phyloP scores from a whole-genome alignment of 1,140 invertebrate genomes.

The Conus betulinus region DNA sequence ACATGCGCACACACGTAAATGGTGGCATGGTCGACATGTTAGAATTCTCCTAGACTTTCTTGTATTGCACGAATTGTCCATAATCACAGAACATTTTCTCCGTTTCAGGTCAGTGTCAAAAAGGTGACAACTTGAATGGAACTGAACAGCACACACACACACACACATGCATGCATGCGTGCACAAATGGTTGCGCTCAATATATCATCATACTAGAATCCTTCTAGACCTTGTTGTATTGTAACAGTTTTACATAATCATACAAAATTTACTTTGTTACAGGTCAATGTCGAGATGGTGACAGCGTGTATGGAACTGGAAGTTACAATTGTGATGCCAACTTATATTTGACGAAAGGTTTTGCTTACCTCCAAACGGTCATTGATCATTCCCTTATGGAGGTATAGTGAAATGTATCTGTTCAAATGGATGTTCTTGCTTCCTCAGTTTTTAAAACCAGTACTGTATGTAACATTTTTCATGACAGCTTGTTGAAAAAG shows the following conservation, averaged over 20 bases:
- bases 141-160: neutral
- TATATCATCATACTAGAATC: no score
- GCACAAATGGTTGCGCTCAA: no score
- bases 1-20: neutral
- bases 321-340: constrained; percentile 57
- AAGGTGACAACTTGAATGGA: no score
- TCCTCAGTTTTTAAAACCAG: neutral
- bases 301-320: constrained; percentile 24
- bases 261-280: neutral
- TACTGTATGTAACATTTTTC: no score
- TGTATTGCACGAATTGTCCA: no score
- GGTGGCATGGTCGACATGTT: no score
- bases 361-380: constrained; percentile 60
- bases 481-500: no score
- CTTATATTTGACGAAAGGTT: constrained; percentile 62
- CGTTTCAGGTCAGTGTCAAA: no score
- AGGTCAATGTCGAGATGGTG: constrained; percentile 40
- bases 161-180: neutral
- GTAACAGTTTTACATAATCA: no score
- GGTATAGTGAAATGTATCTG: constrained; percentile 37
- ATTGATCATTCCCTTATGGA: constrained; percentile 62
- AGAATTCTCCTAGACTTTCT: no score
- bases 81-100: no score
- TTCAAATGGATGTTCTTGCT: neutral
- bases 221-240: no score